A percentile compares a stretch with the other conserved stretches of the same genome.
Evolutionary conservation across 2,888 invertebrate genomes (phyloP).

Genomic region (Matsumyia berberina): DNA sequence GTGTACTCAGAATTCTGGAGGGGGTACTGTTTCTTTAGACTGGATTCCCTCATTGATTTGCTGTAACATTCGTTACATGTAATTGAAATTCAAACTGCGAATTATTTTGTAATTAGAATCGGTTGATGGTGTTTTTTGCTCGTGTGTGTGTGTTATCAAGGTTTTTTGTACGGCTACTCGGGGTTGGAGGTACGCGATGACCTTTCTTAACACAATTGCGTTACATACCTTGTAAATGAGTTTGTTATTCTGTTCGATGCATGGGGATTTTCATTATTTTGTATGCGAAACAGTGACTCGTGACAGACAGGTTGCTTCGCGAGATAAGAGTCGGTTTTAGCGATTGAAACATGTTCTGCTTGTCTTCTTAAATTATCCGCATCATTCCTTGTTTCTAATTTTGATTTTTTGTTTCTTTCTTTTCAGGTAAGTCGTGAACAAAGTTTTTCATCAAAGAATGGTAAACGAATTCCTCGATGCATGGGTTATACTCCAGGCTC

Average conservation of each 20-base stretch:
- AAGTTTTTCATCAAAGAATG: too few species aligned
- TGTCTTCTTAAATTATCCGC: background rate
- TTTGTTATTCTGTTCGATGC: too few species aligned
- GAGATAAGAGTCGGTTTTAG: too few species aligned
- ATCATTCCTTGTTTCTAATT: background rate
- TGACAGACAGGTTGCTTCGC: too few species aligned
- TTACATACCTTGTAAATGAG: background rate
- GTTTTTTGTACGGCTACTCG: background rate
- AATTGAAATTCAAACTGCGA: constrained; percentile 56
- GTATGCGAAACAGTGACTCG: too few species aligned
- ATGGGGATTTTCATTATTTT: too few species aligned
- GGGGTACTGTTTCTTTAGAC: background rate
- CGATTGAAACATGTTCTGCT: too few species aligned
- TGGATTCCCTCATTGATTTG: constrained; percentile 29
- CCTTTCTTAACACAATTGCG: constrained; percentile 4
- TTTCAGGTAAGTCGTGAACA: background rate
- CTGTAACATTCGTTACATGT: constrained; percentile 25
- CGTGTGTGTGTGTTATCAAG: constrained; percentile 21
- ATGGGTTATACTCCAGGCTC: too few species aligned
- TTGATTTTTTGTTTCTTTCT: background rate
- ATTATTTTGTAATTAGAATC: constrained; percentile 38
- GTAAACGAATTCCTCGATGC: too few species aligned
- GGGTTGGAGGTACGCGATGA: background rate
- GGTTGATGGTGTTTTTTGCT: constrained; percentile 10
- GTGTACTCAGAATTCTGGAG: background rate